Conservation (phyloP, 2,888 invertebrate genomes). For the Agonopterix arenella region DNA sequence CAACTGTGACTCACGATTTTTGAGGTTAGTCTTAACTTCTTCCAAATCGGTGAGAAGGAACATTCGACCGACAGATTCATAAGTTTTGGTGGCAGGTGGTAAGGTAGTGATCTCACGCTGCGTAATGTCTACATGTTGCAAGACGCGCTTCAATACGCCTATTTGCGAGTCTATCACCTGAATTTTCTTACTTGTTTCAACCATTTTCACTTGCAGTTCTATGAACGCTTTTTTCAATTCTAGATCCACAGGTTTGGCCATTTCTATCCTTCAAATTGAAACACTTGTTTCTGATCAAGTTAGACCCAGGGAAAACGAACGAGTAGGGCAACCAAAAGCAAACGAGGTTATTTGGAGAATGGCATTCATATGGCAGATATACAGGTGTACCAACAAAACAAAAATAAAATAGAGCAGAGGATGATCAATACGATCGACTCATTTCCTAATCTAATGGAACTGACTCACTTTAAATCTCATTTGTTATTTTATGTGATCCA, state of each 20-base stretch:
- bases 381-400: too few relatives aligned
- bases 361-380: too few relatives aligned
- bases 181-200: slow-evolving; percentile 88
- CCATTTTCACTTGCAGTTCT: slow-evolving; percentile 88
- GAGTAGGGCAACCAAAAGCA: too few relatives aligned
- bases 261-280: slow-evolving; percentile 18
- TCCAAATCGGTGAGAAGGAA: slow-evolving; percentile 83
- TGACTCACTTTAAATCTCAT: too few relatives aligned
- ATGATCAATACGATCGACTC: too few relatives aligned
- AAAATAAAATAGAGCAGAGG: too few relatives aligned
- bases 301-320: too few relatives aligned
- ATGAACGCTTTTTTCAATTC: slow-evolving; percentile 85
- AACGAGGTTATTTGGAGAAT: too few relatives aligned
- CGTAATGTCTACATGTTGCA: slow-evolving; percentile 84
- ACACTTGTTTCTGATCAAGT: too few relatives aligned
- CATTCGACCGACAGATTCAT: slow-evolving; percentile 90
- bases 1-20: slow-evolving; percentile 72
- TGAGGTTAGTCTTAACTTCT: slow-evolving; percentile 79
- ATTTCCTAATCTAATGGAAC: too few relatives aligned
- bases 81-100: slow-evolving; percentile 81
- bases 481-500: too few relatives aligned
- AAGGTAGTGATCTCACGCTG: slow-evolving; percentile 79
- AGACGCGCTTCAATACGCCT: slow-evolving; percentile 79
- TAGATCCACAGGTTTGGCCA: slow-evolving; percentile 74
- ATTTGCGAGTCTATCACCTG: slow-evolving; percentile 88